phyloP scores from a whole-genome alignment of 1,140 invertebrate species.

The Ceratosolen solmsi region DNA sequence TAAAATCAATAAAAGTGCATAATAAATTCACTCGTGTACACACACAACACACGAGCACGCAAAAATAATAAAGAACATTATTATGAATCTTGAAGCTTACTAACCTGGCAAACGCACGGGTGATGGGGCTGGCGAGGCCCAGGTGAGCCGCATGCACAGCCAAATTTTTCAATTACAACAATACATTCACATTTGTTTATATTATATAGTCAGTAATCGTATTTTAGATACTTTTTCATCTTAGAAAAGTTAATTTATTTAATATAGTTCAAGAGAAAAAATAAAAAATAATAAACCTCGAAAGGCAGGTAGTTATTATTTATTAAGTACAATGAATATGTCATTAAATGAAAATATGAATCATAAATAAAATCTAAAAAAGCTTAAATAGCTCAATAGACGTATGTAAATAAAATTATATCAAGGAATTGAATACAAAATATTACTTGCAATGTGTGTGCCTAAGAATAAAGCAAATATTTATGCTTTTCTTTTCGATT shows the following conservation, averaged over 20 bases:
- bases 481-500: neutral
- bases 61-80: neutral
- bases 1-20: too few species aligned
- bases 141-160: slow-evolving; percentile 77
- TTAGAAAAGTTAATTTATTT: neutral
- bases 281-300: neutral
- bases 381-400: neutral
- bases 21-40: too few species aligned
- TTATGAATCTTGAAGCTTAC: slow-evolving; percentile 59
- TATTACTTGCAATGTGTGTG: neutral
- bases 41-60: neutral
- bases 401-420: neutral
- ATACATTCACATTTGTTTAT: slow-evolving; percentile 53
- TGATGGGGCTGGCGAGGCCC: slow-evolving; percentile 73
- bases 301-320: neutral
- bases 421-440: neutral
- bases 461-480: neutral
- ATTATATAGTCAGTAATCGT: neutral
- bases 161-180: slow-evolving; percentile 70
- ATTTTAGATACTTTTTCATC: neutral
- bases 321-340: neutral
- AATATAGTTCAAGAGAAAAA: neutral
- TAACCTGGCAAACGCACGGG: slow-evolving; percentile 69
- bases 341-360: neutral
- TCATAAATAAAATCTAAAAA: neutral